Base-by-base conservation (phyloP, 1,140 invertebrate species). In the Varroa destructor region DNA sequence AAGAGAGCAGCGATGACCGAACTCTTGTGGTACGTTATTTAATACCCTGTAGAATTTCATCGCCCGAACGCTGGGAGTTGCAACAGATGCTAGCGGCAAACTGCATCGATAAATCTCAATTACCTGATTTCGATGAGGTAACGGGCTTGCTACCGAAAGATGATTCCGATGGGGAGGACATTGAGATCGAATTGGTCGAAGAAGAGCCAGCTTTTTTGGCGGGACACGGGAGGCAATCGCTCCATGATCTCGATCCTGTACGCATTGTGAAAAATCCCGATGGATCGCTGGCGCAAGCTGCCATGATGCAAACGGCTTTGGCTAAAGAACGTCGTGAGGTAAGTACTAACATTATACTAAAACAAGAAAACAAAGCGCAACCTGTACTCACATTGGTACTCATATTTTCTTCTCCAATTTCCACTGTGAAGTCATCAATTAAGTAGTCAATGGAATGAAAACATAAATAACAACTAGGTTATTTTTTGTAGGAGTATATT, bases 241-340 rank as follows among this genome's bases (percentile, higher is more conserved):
- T 93, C 1, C 88, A 93, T 73, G 95, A 99, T 78, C 81, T 99
- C 0, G 95, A 92, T 76, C 97, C 97, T 1, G 86, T 89, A 3
- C 85, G 97, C 77, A 99, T 99, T 75, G 94, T 99, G 0, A 99
- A 99, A 81, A 99, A 99, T 84, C 97, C 96, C 8, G 93, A 97
- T 82, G 97, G 97, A 0, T 96, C 93, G 0, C 80, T 99, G 25
- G 95, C 95, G 0, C 97, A 87, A 77, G 93, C 97, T 0, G 97
- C 97, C 0, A 97, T 99, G 91, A 99, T 99, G 95, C 96, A 99
- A 79, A 92, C 89, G 64, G 96, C 96, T 0, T 79, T 99, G 6
- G 90, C 96, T 0, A 99, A 99, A 79, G 96, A 99, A 79, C 82
- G 97, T 64, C 81, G 96, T 67, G 93, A 97, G 36, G 57, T 58